Conservation (phyloP, 2,888 invertebrate genomes). For the Habrosyne pyritoides region DNA sequence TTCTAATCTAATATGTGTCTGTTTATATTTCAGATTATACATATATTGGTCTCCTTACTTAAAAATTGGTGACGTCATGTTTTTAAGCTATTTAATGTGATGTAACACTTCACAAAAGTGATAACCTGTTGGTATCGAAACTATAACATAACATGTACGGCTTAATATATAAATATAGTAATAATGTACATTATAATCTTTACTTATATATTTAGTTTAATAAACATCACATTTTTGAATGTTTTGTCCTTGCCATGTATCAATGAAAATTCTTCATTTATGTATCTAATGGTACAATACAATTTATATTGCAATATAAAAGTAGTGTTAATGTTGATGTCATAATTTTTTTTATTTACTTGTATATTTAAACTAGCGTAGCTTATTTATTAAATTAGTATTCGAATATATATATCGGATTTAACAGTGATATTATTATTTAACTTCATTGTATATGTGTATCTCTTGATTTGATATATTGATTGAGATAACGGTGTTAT, state of each 20-base stretch:
- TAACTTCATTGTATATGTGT: conserved; percentile 48
- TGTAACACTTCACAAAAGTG: background rate
- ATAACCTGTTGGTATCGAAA: background rate
- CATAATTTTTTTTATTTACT: background rate
- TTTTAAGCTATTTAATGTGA: background rate
- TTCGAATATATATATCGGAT: conserved; percentile 68
- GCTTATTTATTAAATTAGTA: conserved; percentile 46
- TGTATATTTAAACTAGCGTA: conserved; percentile 24
- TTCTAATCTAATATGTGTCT: background rate
- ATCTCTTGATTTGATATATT: conserved; percentile 54
- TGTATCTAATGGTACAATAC: background rate
- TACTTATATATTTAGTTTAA: background rate
- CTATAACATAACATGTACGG: too few relatives aligned
- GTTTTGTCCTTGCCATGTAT: background rate
- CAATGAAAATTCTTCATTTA: background rate
- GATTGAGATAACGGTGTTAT: conserved; percentile 30
- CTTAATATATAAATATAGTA: background rate
- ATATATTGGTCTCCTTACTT: background rate
- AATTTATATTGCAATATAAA: background rate
- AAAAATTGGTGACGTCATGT: background rate
- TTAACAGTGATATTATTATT: conserved; percentile 73
- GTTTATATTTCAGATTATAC: background rate
- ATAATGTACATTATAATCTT: background rate
- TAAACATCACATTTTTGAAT: background rate
- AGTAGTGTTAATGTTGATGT: background rate